Base-by-base conservation (phyloP, 2,113 vertebrate species). In the Macquaria australasica region DNA sequence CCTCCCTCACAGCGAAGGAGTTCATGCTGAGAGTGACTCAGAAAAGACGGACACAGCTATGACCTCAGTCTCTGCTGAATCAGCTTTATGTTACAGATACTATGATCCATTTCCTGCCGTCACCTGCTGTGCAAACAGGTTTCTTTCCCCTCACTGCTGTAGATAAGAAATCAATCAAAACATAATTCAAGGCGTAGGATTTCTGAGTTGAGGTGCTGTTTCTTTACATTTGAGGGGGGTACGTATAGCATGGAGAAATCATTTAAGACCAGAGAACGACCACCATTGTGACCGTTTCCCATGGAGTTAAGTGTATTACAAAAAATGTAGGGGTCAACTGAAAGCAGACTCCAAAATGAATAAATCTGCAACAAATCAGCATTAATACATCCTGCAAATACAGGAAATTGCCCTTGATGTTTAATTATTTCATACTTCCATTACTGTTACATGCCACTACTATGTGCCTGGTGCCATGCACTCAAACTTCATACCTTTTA, bases 1-100 rank as follows among this genome's bases (percentile, higher is more conserved):
- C 55, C 70, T 79, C 87, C 67, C 56, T 88, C 37, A 79, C 34
- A 83, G 73, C 18, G 9, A 64, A 50, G 53, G 53, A 64, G 18
- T 67, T 87, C 81, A 48, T 23, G 53, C 76, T 73, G 73, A 82
- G 67, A 89, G 68, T 85, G 87, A 88, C 72, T 83, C 76, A 84
- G 53, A 79, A 77, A 79, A 74, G 58, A 76, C 79, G 72, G 43
- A 70, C 76, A 77, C 56, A 50, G 37, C 66, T 67, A 50, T 84
- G 74, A 71, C 63, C 72, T 83, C 20, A 18, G 69, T 55, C 21
- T 77, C 28, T 68, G 58, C 79, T 78, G 88, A 92, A 53, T 89
- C 84, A 82, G 56, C 68, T 55, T 79, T 67, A 71, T 81, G 55
- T 39, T 90, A 67, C 80, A 83, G 50, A 58, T 28, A 72, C 25